Percentiles rank a stretch among this genome's conserved stretches.
phyloP scores from a whole-genome alignment of 2,888 invertebrate genomes.

The Druceiella hillmani region DNA sequence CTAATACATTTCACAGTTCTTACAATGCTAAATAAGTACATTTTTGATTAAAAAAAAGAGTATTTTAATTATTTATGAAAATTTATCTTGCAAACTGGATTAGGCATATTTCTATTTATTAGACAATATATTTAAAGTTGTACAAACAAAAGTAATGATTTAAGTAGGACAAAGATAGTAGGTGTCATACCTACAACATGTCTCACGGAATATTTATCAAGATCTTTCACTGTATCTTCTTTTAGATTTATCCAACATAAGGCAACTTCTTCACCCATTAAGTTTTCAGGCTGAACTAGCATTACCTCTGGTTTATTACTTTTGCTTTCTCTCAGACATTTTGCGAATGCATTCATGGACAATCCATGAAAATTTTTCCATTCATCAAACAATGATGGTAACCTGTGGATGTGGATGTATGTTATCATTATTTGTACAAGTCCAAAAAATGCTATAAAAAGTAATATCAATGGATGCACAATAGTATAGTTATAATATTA shows the following conservation, averaged over 20 bases:
- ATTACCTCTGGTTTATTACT: constrained; percentile 62
- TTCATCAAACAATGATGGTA: constrained; percentile 61
- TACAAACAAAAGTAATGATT: no score
- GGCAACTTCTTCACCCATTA: constrained; percentile 60
- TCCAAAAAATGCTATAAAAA: no score
- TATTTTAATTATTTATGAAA: no score
- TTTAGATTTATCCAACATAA: constrained; percentile 65
- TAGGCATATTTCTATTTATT: no score
- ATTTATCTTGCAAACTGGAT: no score
- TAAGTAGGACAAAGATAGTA: constrained; percentile 19
- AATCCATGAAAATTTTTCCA: constrained; percentile 82
- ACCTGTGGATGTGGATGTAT: constrained; percentile 46
- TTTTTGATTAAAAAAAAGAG: no score
- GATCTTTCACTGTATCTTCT: constrained; percentile 53
- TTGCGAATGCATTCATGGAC: constrained; percentile 63
- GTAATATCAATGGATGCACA: no score
- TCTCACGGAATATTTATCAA: constrained; percentile 54
- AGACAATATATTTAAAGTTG: background rate
- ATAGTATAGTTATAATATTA: no score
- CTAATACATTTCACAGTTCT: background rate
- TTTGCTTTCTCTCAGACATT: constrained; percentile 57
- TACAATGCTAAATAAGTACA: no score
- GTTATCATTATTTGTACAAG: no score
- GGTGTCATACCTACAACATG: constrained; percentile 50
- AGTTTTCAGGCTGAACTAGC: constrained; percentile 46